Evolutionary conservation across 2,797 vertebrate species (phyloP).

Genomic region (Fundulus diaphanus): DNA sequence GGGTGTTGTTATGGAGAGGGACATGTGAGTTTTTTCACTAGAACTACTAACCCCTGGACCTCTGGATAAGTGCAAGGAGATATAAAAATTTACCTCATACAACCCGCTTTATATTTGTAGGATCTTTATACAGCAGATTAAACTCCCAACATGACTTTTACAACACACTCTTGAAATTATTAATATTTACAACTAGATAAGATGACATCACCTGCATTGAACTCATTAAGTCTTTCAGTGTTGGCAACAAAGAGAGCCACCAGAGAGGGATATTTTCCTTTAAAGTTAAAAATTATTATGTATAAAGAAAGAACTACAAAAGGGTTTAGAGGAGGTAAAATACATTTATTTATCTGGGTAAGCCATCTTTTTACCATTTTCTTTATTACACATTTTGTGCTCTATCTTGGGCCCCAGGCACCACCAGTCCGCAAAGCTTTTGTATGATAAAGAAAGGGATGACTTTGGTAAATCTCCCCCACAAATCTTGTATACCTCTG

Average conservation of each 20-base stretch:
- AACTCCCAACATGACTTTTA: neutral
- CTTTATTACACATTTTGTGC: conserved; percentile 69
- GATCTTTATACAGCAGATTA: neutral
- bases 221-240: conserved; percentile 20
- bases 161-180: neutral
- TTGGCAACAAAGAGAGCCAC: conserved; percentile 31
- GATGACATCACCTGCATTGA: neutral
- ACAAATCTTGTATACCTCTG: conserved; percentile 79
- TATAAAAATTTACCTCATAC: neutral
- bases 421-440: conserved; percentile 67
- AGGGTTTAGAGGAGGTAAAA: conserved; percentile 3
- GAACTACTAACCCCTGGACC: neutral
- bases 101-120: neutral
- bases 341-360: conserved; percentile 62
- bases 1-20: too few species aligned
- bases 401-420: conserved; percentile 65
- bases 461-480: conserved; percentile 68
- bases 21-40: neutral
- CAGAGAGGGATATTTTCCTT: conserved; percentile 24
- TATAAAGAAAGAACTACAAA: conserved; percentile 8
- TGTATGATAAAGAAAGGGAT: conserved; percentile 75
- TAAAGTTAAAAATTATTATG: conserved; percentile 46
- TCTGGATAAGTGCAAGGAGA: neutral
- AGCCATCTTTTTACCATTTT: conserved; percentile 65
- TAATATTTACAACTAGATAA: neutral